phyloP scores from a whole-genome alignment of 2,797 vertebrate genomes.

The Hydrolagus colliei region DNA sequence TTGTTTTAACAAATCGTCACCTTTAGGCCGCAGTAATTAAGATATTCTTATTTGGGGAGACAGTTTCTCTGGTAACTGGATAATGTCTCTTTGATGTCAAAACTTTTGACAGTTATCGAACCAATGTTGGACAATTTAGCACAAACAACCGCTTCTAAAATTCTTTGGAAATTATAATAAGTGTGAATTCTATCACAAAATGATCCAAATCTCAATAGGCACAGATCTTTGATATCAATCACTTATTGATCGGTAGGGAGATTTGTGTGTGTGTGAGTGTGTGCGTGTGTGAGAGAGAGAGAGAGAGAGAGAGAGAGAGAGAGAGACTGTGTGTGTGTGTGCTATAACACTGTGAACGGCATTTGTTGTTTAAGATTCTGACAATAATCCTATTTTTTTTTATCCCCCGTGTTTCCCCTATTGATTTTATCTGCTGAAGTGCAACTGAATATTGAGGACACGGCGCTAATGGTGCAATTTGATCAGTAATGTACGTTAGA shows the following conservation, averaged over 20 bases:
- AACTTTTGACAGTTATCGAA: constrained; percentile 65
- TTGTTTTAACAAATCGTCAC: constrained; percentile 44
- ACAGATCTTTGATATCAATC: constrained; percentile 48
- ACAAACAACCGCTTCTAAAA: constrained; percentile 43
- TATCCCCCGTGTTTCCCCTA: background rate
- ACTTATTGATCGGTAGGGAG: constrained; percentile 39
- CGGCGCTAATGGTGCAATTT: background rate
- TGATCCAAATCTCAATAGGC: constrained; percentile 49
- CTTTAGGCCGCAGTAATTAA: constrained; percentile 66
- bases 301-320: too few species aligned
- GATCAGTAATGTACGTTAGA: background rate
- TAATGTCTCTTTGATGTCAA: constrained; percentile 62
- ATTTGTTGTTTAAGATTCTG: background rate
- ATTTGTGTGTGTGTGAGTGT: too few species aligned
- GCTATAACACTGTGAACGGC: background rate
- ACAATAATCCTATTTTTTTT: background rate
- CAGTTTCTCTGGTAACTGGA: constrained; percentile 61
- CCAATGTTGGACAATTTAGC: constrained; percentile 54
- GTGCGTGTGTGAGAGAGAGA: too few species aligned
- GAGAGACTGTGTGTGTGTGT: too few species aligned
- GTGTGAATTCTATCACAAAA: constrained; percentile 51
- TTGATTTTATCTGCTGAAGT: background rate
- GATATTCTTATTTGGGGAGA: constrained; percentile 59
- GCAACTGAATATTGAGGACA: too few species aligned
- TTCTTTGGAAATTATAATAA: constrained; percentile 49